phyloP scores from a whole-genome alignment of 2,797 vertebrate species.

The Spinibarbus caldwelli region DNA sequence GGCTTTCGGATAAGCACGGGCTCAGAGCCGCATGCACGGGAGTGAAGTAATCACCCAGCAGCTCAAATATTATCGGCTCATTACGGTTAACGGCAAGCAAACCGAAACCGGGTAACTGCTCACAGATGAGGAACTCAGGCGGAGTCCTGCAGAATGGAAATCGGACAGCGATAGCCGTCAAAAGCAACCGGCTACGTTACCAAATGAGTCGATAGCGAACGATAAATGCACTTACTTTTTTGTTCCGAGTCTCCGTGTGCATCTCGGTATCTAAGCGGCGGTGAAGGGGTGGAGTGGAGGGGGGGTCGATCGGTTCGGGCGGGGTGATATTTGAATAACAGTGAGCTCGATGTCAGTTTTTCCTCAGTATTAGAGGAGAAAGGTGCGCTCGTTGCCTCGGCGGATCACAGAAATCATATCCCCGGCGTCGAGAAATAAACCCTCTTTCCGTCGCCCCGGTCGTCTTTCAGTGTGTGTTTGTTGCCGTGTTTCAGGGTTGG shows the following conservation, averaged over 20 bases:
- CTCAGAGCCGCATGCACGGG: neutral
- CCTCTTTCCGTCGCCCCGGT: constrained; percentile 66
- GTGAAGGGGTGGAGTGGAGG: constrained; percentile 75
- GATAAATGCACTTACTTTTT: constrained; percentile 83
- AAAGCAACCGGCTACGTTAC: constrained; percentile 51
- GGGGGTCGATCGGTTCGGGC: constrained; percentile 72
- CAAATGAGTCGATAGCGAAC: constrained; percentile 67
- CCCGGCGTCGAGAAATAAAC: constrained; percentile 73
- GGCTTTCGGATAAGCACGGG: constrained; percentile 4
- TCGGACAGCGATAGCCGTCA: neutral
- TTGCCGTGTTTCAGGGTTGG: constrained; percentile 82
- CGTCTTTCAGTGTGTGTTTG: constrained; percentile 70
- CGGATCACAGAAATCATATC: constrained; percentile 74
- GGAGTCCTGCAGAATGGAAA: constrained; percentile 4
- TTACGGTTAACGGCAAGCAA: constrained; percentile 31
- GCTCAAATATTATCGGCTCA: constrained; percentile 34
- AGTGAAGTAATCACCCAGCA: constrained; percentile 20
- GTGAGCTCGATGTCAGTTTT: constrained; percentile 66
- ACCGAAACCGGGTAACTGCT: constrained; percentile 28
- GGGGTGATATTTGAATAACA: constrained; percentile 69
- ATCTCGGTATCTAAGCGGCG: constrained; percentile 84
- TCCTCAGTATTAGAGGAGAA: constrained; percentile 66
- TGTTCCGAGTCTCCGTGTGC: constrained; percentile 84
- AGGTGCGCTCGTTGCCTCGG: constrained; percentile 66
- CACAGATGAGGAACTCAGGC: constrained; percentile 28